Percentiles rank a stretch among this genome's conserved stretches.
Conservation (phyloP, 2,888 invertebrate genomes). For the Abrostola triplasia region DNA sequence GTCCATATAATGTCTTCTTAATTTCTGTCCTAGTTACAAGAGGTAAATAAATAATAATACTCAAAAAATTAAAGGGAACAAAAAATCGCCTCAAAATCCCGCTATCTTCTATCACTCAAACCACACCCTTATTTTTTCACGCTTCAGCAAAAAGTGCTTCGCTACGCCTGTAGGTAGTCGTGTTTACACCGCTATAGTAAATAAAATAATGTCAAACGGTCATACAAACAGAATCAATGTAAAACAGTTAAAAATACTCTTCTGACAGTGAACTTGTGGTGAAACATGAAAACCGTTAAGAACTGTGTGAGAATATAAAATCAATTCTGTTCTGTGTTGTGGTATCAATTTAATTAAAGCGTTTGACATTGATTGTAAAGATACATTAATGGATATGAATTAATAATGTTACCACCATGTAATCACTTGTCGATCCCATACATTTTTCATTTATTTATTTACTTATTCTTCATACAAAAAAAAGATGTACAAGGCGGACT, state of each 20-base stretch:
- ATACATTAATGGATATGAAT: too few species aligned
- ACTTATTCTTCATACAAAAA: too few species aligned
- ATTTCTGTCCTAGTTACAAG: too few species aligned
- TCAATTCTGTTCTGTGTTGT: background rate
- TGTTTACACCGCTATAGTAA: conserved; percentile 19
- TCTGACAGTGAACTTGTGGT: conserved; percentile 37
- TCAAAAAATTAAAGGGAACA: too few species aligned
- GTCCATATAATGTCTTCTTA: too few species aligned
- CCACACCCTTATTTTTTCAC: conserved; percentile 28
- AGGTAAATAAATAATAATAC: too few species aligned
- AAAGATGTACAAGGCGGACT: too few species aligned
- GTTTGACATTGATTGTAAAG: too few species aligned
- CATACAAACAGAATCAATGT: conserved; percentile 9
- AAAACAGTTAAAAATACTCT: conserved; percentile 18
- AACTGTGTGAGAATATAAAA: background rate
- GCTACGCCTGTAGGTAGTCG: conserved; percentile 36
- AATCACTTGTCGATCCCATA: too few species aligned
- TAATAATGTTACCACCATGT: too few species aligned
- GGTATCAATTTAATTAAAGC: background rate
- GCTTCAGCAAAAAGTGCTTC: conserved; percentile 48
- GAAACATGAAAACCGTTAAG: conserved; percentile 18
- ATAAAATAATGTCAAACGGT: conserved; percentile 30
- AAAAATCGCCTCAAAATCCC: conserved; percentile 9
- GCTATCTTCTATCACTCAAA: conserved; percentile 13
- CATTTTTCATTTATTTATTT: too few species aligned